A percentile compares a stretch with the other conserved stretches of the same genome.
Conservation (phyloP, 2,113 vertebrate species). For the Rostratula benghalensis region DNA sequence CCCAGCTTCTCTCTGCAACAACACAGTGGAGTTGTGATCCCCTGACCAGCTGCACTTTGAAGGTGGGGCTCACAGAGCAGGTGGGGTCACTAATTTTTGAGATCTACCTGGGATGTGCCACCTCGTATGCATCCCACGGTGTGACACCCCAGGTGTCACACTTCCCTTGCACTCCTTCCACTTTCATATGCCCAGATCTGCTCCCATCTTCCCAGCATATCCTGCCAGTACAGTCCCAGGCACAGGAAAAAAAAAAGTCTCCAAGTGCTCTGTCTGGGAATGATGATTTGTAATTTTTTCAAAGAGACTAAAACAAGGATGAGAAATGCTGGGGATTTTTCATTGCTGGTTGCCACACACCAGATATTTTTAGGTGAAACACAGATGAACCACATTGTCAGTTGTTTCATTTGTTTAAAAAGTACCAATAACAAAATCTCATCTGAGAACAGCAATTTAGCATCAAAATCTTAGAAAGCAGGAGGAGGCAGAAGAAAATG, state of each 20-base stretch:
- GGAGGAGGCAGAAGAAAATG: neutral
- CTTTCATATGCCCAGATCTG: neutral
- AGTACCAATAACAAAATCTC: neutral
- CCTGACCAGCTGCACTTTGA: neutral
- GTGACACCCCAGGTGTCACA: fast-evolving
- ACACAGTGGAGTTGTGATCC: fast-evolving
- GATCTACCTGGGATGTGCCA: neutral
- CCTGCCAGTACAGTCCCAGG: neutral
- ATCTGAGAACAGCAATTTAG: neutral
- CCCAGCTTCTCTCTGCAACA: neutral
- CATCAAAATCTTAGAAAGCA: neutral
- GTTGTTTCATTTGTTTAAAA: neutral
- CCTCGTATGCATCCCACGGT: fast-evolving
- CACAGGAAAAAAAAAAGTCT: neutral
- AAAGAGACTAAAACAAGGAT: neutral
- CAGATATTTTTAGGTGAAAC: neutral
- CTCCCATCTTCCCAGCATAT: neutral
- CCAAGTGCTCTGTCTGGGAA: neutral
- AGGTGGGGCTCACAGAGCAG: neutral
- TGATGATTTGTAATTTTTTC: neutral
- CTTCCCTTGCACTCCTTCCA: neutral
- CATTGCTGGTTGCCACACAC: fast-evolving
- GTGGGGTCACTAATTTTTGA: neutral
- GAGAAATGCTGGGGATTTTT: neutral
- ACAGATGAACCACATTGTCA: neutral